A percentile compares a stretch with the other conserved stretches of the same genome.
phyloP scores from a whole-genome alignment of 2,888 invertebrate genomes.

The Mechanitis mazaeus region DNA sequence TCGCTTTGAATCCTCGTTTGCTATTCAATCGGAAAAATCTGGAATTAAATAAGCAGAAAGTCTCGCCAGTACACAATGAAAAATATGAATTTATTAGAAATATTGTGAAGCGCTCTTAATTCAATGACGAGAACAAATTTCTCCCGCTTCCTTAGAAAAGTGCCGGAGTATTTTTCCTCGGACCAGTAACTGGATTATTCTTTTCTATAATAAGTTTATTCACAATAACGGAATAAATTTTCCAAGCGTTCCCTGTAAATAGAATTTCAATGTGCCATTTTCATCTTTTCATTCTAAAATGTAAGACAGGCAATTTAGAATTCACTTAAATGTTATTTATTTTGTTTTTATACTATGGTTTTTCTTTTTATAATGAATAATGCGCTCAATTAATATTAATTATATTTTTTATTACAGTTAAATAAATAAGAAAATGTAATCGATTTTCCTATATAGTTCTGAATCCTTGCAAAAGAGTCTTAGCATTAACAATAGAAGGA shows the following conservation, averaged over 20 bases:
- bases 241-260: slow-evolving; percentile 36
- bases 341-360: slow-evolving; percentile 10
- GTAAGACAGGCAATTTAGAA: slow-evolving; percentile 27
- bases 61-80: slow-evolving; percentile 52
- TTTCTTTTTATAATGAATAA: not conserved
- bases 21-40: slow-evolving; percentile 29
- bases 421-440: no score
- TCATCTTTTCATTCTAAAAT: slow-evolving; percentile 25
- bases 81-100: slow-evolving; percentile 71
- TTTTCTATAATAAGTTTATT: slow-evolving; percentile 71
- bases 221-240: slow-evolving; percentile 58
- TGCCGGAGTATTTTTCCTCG: slow-evolving; percentile 44
- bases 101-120: slow-evolving; percentile 66
- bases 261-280: slow-evolving; percentile 34
- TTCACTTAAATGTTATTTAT: slow-evolving; percentile 22
- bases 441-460: no score
- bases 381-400: no score
- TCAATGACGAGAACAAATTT: slow-evolving; percentile 57
- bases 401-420: no score
- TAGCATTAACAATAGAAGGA: slow-evolving; percentile 70
- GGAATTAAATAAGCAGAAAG: slow-evolving; percentile 44
- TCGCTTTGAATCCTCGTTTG: not conserved
- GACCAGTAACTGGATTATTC: slow-evolving; percentile 65
- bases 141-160: slow-evolving; percentile 38
- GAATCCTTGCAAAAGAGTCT: slow-evolving; percentile 46